Evolutionary conservation across 2,797 vertebrate species (phyloP), one percentile per base, ranked within the genome.

Genomic region (Artibeus lituratus): DNA sequence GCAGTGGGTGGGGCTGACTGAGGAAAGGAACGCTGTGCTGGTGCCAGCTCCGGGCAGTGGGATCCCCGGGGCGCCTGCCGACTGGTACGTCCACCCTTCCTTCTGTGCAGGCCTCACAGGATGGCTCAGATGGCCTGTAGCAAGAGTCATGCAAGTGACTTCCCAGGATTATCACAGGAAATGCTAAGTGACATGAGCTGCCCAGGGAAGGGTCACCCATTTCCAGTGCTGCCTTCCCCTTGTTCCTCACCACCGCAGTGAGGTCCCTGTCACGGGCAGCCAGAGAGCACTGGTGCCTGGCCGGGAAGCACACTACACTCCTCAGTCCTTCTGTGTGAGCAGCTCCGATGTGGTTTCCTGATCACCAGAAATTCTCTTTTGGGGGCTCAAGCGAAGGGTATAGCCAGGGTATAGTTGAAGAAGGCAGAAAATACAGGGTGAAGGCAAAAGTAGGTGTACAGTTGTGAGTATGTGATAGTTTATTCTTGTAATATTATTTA

Each of bases 1-100:
- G 89, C 99, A 99, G 98, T 99, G 99, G 99, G 99, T 99, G 21
- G 99, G 99, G 42, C 98, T 99, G 96, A 99, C 99, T 0, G 99
- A 99, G 95, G 99, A 99, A 96, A 99, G 99, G 97, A 99, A 99
- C 2, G 99, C 99, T 0, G 99, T 99, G 94, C 98, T 99, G 96
- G 99, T 99, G 76, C 99, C 99, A 19, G 99, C 99, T 0, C 99
- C 99, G 0, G 99, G 99, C 95, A 99, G 99, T 72, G 99, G 99
- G 51, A 99, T 99, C 96, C 99, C 99, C 0, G 99, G 99, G 93
- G 99, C 99, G 3, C 99, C 99, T 0, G 99, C 99, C 37, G 98
- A 99, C 88, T 99, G 99, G 99, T 99, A 97, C 5, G 98, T 59
- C 95, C 15, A 77, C 77, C 49, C 70, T 16, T 35, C 57, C 35